Conservation (phyloP, 2,797 vertebrate species). For the Epinephelus coioides region DNA sequence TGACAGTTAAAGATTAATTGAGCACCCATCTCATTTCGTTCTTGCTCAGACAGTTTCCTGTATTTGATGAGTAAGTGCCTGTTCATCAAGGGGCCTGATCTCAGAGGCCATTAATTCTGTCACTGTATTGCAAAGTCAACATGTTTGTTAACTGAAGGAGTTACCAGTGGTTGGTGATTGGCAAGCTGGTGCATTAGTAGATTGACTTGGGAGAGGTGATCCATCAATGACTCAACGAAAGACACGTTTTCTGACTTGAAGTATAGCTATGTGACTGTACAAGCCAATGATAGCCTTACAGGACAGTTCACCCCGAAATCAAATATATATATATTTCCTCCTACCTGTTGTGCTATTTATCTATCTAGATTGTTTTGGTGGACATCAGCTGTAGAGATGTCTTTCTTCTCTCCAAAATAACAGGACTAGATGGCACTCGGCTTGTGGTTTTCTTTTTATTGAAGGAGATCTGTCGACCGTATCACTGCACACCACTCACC, state of each 20-base stretch:
- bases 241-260: neutral
- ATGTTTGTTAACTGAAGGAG: constrained; percentile 43
- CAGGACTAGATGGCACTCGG: too few species aligned
- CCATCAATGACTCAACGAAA: constrained; percentile 32
- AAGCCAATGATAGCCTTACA: neutral
- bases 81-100: constrained; percentile 23
- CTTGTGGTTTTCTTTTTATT: too few species aligned
- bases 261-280: neutral
- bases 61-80: constrained; percentile 35
- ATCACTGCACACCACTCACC: too few species aligned
- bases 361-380: too few species aligned
- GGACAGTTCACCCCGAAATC: too few species aligned
- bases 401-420: too few species aligned
- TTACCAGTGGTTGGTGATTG: constrained; percentile 34
- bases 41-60: constrained; percentile 4
- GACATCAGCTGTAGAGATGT: too few species aligned
- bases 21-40: neutral
- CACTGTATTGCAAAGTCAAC: constrained; percentile 43
- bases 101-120: constrained; percentile 30
- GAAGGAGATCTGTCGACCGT: too few species aligned
- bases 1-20: neutral
- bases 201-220: constrained; percentile 30
- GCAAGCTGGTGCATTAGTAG: constrained; percentile 43
- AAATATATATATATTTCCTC: too few species aligned
- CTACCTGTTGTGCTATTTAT: too few species aligned